Evolutionary conservation across 2,888 invertebrate species (phyloP), one percentile per base, ranked within the genome.

Genomic region (Auanema sp.): DNA sequence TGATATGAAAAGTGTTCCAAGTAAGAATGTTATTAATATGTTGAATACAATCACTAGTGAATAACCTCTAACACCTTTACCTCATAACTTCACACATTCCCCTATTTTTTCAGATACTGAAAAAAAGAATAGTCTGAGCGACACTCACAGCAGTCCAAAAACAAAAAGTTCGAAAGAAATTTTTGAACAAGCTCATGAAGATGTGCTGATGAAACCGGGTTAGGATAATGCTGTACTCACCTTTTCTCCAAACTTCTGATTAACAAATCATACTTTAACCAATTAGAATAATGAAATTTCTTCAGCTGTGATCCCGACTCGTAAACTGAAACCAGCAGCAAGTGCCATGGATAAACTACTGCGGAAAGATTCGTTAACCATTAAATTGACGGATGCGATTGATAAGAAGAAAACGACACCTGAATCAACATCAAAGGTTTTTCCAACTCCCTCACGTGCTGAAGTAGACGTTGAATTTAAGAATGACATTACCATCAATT

Each of bases 291-390:
- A 47, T 5, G 21, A 6, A 18, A 16, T 6, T n/a, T 10, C 42
- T 66, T 11, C 58, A 66, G 66, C 57, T 8, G 43, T 64, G 24
- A 66, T 66, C 42, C 57, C 53, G 8, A 58, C 55, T n/a, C 44
- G 64, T 1, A 54, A 49, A 25, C 25, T 64, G 16, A 60, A 59
- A 58, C 63, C 63, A 8, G 63, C 66, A 14, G 57, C 66, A 4
- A 58, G 58, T 21, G 63, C 63, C 5, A 66, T 66, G 66, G 64
- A 59, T 52, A 59, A 62, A 42, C 18, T 66, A 33, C 51, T 66
- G 16, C 49, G 52, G 40, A 56, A 43, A 52, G 56, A 56, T 12
- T 47, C 47, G 5, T 25, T 62, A 11, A 49, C 62, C 8, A 18
- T 50, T 12, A 62, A 62, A 41, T 18, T 62, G 12, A 21, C 56